Evolutionary conservation across 2,888 invertebrate species (phyloP).

Genomic region (Parasteatoda lunata): DNA sequence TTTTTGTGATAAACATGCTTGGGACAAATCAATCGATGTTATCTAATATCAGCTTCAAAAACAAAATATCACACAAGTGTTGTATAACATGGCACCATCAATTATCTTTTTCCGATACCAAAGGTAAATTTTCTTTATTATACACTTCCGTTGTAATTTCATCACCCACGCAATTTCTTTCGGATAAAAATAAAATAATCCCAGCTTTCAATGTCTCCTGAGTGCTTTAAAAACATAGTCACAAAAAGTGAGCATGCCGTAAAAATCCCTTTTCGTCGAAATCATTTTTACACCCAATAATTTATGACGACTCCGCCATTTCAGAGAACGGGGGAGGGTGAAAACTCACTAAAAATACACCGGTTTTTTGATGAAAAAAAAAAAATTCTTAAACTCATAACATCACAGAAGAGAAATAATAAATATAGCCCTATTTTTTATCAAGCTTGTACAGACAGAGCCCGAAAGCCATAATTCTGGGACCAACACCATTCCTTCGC

Average conservation of each 20-base stretch:
- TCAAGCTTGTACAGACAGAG: constrained; percentile 24
- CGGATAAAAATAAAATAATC: neutral
- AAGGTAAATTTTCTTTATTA: neutral
- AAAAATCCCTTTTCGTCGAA: neutral
- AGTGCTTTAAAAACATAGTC: neutral
- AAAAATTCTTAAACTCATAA: neutral
- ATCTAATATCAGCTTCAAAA: too few relatives aligned
- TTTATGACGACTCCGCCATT: neutral
- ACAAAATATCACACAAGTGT: neutral
- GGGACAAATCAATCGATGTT: too few relatives aligned
- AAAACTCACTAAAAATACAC: neutral
- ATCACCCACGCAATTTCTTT: neutral
- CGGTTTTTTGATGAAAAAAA: neutral
- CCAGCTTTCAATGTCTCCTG: neutral
- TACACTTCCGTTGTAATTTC: neutral
- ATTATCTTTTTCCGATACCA: neutral
- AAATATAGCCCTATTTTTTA: constrained; percentile 19
- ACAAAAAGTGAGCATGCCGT: neutral
- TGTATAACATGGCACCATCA: neutral
- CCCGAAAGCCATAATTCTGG: constrained; percentile 26
- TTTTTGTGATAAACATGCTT: neutral
- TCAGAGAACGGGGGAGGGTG: neutral
- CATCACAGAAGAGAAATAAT: neutral
- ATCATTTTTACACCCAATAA: neutral
- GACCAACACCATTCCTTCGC: neutral